phyloP scores from a whole-genome alignment of 2,797 vertebrate species.

The Pitangus sulphuratus region DNA sequence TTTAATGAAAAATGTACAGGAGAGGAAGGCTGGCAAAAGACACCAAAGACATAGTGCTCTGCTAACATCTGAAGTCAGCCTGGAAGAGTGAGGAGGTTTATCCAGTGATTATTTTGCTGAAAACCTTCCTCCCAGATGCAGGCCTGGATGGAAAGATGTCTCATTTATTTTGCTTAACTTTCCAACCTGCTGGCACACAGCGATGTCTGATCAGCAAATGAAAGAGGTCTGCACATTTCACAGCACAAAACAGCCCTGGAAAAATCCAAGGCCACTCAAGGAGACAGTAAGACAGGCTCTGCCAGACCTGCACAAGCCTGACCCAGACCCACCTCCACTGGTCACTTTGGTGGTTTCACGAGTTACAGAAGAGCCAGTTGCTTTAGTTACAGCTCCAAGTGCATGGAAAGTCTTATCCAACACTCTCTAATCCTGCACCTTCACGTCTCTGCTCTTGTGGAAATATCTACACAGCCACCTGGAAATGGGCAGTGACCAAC shows the following conservation, averaged over 20 bases:
- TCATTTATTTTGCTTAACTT: neutral
- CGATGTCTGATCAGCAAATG: neutral
- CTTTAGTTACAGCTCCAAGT: neutral
- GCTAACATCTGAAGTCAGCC: constrained; percentile 6
- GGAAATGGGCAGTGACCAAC: neutral
- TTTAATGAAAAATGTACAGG: neutral
- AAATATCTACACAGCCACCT: neutral
- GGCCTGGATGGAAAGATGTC: neutral
- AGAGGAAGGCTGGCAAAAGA: neutral
- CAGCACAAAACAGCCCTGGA: neutral
- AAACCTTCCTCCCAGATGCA: constrained; percentile 9
- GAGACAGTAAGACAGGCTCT: neutral
- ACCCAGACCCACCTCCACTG: neutral
- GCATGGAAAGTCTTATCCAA: neutral
- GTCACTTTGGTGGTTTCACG: neutral
- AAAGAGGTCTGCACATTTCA: neutral
- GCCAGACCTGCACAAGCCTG: neutral
- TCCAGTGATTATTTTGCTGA: neutral
- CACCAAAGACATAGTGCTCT: neutral
- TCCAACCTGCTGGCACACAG: neutral
- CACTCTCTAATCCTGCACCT: neutral
- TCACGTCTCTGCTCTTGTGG: neutral
- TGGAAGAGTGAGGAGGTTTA: neutral
- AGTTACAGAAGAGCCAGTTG: neutral
- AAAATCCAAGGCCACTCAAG: neutral